Conservation (phyloP, 2,113 vertebrate genomes). For the Forbesichthys papilliferus region DNA sequence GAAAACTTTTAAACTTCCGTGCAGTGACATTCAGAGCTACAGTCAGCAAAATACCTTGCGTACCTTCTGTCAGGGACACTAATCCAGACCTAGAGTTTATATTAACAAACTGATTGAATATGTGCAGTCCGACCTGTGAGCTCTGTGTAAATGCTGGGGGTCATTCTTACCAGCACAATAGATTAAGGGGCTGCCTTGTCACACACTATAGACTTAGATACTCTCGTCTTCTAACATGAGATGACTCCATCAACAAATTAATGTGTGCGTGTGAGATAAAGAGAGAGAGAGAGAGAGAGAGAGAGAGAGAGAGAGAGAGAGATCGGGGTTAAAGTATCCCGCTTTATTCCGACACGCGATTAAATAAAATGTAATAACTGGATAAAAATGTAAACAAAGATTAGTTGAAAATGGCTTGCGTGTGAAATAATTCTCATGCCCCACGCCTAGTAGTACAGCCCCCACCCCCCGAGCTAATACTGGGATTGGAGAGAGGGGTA, state of each 20-base stretch:
- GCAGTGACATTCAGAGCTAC: too few species aligned
- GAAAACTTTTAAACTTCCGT: too few species aligned
- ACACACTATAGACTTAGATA: constrained; percentile 77
- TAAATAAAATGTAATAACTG: constrained; percentile 99
- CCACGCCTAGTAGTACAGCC: constrained; percentile 28
- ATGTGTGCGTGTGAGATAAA: background rate
- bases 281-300: constrained; percentile 16
- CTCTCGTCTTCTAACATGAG: constrained; percentile 79
- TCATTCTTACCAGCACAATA: constrained; percentile 26
- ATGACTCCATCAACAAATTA: constrained; percentile 90
- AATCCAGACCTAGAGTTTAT: too few species aligned
- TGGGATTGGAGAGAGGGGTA: constrained; percentile 77
- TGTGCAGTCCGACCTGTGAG: background rate
- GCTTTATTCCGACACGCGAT: constrained; percentile 73
- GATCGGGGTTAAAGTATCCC: constrained; percentile 41
- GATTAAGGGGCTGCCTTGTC: constrained; percentile 61
- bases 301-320: constrained; percentile 2
- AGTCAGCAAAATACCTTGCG: too few species aligned
- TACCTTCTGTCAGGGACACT: too few species aligned
- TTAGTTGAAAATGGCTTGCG: constrained; percentile 98
- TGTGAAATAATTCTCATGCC: constrained; percentile 89
- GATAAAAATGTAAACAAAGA: constrained; percentile 99
- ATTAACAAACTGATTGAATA: constrained; percentile 3
- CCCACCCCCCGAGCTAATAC: constrained; percentile 89
- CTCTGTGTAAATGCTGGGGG: constrained; percentile 13